phyloP scores from a whole-genome alignment of 2,888 invertebrate genomes.

The Phyllotreta striolata region DNA sequence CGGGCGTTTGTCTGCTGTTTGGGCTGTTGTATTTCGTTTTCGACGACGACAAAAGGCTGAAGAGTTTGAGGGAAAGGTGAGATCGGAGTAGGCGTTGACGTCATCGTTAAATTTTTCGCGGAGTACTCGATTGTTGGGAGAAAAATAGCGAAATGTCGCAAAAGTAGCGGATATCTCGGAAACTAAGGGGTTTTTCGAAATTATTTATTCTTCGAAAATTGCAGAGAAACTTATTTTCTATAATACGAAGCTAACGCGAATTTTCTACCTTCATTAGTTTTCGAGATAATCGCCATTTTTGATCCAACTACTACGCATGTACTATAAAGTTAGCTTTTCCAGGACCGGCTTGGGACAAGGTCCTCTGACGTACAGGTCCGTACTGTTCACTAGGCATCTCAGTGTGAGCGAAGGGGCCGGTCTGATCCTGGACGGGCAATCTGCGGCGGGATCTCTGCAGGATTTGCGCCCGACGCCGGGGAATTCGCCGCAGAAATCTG shows the following conservation, averaged over 20 bases:
- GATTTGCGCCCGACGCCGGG: constrained; percentile 52
- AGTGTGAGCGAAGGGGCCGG: constrained; percentile 48
- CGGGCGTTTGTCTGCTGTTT: constrained; percentile 9
- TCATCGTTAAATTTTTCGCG: no score
- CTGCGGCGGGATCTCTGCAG: constrained; percentile 48
- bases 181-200: constrained; percentile 11
- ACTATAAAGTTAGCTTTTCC: neutral
- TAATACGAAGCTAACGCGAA: no score
- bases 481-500: constrained; percentile 53
- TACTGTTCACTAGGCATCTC: constrained; percentile 48
- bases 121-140: no score
- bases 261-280: no score
- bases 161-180: no score
- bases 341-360: constrained; percentile 17
- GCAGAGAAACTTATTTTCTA: no score
- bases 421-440: constrained; percentile 45
- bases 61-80: constrained; percentile 14
- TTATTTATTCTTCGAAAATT: neutral
- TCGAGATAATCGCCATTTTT: no score
- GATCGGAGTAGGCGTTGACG: neutral
- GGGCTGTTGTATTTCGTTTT: constrained; percentile 10
- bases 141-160: no score
- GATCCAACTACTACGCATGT: no score
- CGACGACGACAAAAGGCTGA: constrained; percentile 3
- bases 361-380: constrained; percentile 28